Evolutionary conservation across 2,113 vertebrate genomes (phyloP).

Genomic region (Candoia aspera): DNA sequence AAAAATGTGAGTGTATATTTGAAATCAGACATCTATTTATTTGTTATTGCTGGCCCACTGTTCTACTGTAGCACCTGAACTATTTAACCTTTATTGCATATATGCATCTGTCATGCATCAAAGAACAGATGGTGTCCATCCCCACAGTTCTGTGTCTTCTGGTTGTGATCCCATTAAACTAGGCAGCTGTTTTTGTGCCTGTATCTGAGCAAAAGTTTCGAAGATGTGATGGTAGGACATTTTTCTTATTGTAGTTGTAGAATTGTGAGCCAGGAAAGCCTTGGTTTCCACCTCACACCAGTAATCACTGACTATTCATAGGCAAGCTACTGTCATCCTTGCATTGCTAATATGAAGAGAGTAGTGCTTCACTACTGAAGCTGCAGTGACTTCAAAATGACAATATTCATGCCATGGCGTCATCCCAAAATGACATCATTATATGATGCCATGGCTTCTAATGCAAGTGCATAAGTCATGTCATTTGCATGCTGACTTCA

Average conservation of each 20-base stretch:
- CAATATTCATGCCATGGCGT: neutral
- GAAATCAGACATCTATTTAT: neutral
- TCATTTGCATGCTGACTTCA: neutral
- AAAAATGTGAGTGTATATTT: conserved; percentile 13
- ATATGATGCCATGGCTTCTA: neutral
- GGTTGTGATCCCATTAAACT: neutral
- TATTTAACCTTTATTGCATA: conserved; percentile 28
- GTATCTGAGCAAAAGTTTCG: neutral
- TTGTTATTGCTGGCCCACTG: conserved; percentile 10
- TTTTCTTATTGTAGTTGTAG: neutral
- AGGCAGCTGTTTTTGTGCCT: conserved; percentile 1
- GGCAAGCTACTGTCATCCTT: neutral
- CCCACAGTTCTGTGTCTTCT: neutral
- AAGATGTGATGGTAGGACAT: neutral
- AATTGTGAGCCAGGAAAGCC: neutral
- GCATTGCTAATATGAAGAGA: neutral
- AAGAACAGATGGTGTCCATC: conserved; percentile 18
- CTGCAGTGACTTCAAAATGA: neutral
- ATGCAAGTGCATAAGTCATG: neutral
- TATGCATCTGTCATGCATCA: neutral
- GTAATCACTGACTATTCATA: neutral
- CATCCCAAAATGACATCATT: neutral
- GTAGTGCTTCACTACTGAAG: neutral
- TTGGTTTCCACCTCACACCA: neutral
- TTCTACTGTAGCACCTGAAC: conserved; percentile 30